phyloP scores from a whole-genome alignment of 2,113 vertebrate species.

The Montifringilla adamsi region DNA sequence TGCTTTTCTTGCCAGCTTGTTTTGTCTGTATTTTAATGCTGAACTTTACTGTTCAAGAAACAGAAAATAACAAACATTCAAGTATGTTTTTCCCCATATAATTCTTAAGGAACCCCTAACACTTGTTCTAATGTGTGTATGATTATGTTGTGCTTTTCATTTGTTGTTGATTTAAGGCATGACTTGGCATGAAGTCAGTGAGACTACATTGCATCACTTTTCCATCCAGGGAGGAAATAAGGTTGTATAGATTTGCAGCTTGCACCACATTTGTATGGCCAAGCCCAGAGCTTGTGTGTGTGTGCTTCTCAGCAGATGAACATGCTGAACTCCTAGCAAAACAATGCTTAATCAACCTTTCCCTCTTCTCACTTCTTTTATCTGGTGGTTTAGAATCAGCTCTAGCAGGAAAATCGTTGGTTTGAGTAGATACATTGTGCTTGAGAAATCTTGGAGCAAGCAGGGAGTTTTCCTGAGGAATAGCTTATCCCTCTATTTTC shows the following conservation, averaged over 20 bases:
- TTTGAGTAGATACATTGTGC: neutral
- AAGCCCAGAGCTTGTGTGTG: neutral
- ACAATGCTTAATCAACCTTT: neutral
- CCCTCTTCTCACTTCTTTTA: neutral
- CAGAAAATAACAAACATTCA: neutral
- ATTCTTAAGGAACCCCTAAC: neutral
- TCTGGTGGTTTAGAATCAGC: neutral
- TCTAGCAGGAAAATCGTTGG: fast-evolving
- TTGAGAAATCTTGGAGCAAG: neutral
- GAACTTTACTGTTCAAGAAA: slow-evolving; percentile 18
- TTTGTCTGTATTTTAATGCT: slow-evolving; percentile 40
- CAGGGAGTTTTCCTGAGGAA: neutral
- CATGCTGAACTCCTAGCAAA: neutral
- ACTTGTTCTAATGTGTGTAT: neutral
- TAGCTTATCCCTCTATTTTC: neutral
- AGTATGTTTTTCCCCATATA: neutral
- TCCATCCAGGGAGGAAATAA: neutral
- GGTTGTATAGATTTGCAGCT: neutral
- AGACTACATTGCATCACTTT: neutral
- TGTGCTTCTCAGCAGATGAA: neutral
- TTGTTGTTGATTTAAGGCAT: neutral
- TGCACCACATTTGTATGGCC: neutral
- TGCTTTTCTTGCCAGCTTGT: slow-evolving; percentile 14
- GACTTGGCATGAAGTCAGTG: neutral
- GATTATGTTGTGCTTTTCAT: slow-evolving; percentile 25